Evolutionary conservation across 2,888 invertebrate species (phyloP), one percentile per base, ranked within the genome.

Genomic region (Cryptocephalus moraei): DNA sequence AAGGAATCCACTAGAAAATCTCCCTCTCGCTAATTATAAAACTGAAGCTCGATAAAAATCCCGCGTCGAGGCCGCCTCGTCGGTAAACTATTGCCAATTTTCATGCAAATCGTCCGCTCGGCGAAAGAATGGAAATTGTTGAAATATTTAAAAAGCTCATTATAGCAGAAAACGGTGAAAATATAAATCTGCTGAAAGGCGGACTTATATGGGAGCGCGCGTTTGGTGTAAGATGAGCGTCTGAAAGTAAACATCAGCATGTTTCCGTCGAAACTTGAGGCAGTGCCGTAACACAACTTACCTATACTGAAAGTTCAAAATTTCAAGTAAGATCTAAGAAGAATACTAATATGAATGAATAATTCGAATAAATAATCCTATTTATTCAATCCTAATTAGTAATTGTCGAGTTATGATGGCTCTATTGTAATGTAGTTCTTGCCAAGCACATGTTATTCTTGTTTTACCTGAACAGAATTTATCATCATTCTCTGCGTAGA

Each of bases 121-220:
- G 22, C 22, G 42, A 42, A 42, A 42, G 42, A 42, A 42, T 32
- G 32, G 42, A 32, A 32, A 42, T 42, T 42, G 22, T 33, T 42
- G 42, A 42, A 42, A 42, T 42, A 42, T 42, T 42, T 42, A 32
- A 42, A 42, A 42, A 42, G 42, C 42, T 42, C 42, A 42, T 42
- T 42, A 42, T 42, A 31, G 31, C 32, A 36, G n/a, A 36, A 36
- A 36, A 36, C 12, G n/a, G 36, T 42, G 9, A 42, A 42, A 31
- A 42, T 42, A 42, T 42, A 42, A 42, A 42, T 42, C 42, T 42
- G 42, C 33, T 31, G 32, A 42, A 32, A 42, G 31, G 42, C 32
- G 32, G 41, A 13, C 41, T 41, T 41, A 41, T 41, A 41, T 41
- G 41, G 41, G 14, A 41, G 41, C 41, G 41, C n/a, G 42, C 32